Percentiles rank a stretch among this genome's conserved stretches.
These are phyloP conservation scores for Phainopepla nitens DNA, from an alignment of 2,113 vertebrate genomes.

Conservation along the genomic window DNA sequence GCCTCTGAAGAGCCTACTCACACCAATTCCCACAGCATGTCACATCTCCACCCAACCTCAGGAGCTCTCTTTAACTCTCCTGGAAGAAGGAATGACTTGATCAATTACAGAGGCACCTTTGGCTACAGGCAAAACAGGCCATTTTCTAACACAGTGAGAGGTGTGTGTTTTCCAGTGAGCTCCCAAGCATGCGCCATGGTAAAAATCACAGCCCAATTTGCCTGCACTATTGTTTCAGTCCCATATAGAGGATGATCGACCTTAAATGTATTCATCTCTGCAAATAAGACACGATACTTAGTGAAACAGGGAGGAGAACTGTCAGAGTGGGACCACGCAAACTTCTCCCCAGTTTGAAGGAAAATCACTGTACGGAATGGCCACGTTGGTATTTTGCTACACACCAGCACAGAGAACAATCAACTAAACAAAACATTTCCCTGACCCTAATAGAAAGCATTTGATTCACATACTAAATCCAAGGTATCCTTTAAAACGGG, in stretches of 20 bases:
- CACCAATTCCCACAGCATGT: neutral
- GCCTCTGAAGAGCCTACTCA: neutral
- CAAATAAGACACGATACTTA: neutral
- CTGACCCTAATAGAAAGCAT: neutral
- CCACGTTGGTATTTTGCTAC: neutral
- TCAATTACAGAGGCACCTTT: neutral
- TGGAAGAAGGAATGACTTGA: neutral
- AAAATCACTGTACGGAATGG: neutral
- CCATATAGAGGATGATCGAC: neutral
- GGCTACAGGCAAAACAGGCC: neutral
- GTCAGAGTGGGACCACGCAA: neutral
- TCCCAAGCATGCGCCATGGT: accelerated
- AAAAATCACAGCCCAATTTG: neutral
- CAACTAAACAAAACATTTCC: neutral
- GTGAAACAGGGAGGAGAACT: neutral
- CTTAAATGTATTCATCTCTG: neutral
- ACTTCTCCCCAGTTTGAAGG: neutral
- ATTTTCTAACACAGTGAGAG: neutral
- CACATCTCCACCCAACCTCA: neutral
- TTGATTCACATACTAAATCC: neutral
- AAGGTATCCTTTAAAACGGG: neutral
- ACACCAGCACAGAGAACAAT: neutral
- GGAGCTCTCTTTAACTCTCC: neutral
- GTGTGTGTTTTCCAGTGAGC: neutral
- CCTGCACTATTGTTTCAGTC: neutral